Percentiles rank a stretch among this genome's conserved stretches.
These are phyloP conservation scores for Cordilura impudica DNA, from an alignment of 2,888 invertebrate genomes.

Conservation along the genomic window DNA sequence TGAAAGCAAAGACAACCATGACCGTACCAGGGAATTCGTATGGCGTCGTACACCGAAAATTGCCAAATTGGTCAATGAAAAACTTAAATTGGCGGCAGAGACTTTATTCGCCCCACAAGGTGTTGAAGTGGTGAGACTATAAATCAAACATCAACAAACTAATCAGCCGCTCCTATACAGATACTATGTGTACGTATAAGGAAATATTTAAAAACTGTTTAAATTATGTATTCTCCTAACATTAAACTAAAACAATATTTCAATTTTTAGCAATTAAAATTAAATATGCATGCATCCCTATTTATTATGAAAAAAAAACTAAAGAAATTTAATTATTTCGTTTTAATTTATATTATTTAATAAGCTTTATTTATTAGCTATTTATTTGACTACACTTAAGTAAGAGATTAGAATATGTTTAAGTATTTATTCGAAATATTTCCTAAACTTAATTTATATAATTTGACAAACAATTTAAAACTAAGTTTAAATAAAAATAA, in stretches of 20 bases:
- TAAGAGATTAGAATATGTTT: not conserved
- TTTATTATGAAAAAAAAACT: conserved; percentile 10
- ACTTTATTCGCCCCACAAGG: conserved; percentile 75
- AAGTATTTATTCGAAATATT: conserved; percentile 4
- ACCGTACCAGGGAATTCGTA: conserved; percentile 89
- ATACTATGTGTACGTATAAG: not conserved
- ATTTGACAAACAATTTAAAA: not conserved
- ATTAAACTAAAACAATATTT: no score
- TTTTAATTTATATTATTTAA: conserved; percentile 50
- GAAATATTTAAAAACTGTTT: not conserved
- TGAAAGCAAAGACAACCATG: conserved; percentile 89
- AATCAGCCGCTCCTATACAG: not conserved
- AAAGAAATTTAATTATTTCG: conserved; percentile 20
- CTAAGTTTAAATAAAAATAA: conserved; percentile 5
- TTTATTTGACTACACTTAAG: conserved; percentile 7
- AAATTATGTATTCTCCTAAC: not conserved
- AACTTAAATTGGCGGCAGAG: conserved; percentile 81
- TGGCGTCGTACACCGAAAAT: conserved; percentile 91
- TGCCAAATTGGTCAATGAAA: conserved; percentile 89
- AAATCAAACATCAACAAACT: conserved; percentile 46
- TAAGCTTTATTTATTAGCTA: conserved; percentile 49
- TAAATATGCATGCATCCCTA: not conserved
- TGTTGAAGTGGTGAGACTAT: conserved; percentile 75
- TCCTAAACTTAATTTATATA: conserved; percentile 17
- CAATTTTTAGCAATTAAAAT: no score